Percentiles rank a stretch among this genome's conserved stretches.
phyloP scores from a whole-genome alignment of 2,888 invertebrate genomes.

The Conus canariensis region DNA sequence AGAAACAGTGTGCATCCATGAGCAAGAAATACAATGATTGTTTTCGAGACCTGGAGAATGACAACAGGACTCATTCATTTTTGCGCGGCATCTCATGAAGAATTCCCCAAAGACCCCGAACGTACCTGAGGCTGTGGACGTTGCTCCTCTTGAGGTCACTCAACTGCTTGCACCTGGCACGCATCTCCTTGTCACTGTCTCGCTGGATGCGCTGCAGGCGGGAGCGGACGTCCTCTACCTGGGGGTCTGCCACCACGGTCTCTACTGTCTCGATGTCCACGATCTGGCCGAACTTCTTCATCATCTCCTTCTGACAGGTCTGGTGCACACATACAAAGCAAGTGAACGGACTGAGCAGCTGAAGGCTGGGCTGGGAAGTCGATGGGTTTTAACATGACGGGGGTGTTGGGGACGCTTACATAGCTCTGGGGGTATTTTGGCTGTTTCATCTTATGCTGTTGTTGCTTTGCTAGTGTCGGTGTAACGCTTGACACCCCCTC shows the following conservation, averaged over 20 bases:
- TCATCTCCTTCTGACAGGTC: constrained; percentile 28
- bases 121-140: constrained; percentile 11
- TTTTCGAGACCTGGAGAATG: too few species aligned
- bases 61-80: too few species aligned
- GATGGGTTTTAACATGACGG: not conserved
- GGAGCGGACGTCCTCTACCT: constrained; percentile 21
- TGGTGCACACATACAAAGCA: not conserved
- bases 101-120: too few species aligned
- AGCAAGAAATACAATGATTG: too few species aligned
- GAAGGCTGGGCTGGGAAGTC: too few species aligned
- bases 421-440: not conserved
- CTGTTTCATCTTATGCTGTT: not conserved
- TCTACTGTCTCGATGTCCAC: constrained; percentile 37
- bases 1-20: too few species aligned
- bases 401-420: not conserved
- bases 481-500: too few species aligned
- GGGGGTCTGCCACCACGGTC: constrained; percentile 20
- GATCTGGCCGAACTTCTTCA: constrained; percentile 28
- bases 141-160: not conserved
- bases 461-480: not conserved
- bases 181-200: not conserved
- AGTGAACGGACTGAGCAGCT: not conserved
- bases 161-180: not conserved
- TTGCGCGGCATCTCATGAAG: too few species aligned
- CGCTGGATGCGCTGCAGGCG: not conserved